phyloP scores from a whole-genome alignment of 2,113 vertebrate species.

The Phaethon lepturus region DNA sequence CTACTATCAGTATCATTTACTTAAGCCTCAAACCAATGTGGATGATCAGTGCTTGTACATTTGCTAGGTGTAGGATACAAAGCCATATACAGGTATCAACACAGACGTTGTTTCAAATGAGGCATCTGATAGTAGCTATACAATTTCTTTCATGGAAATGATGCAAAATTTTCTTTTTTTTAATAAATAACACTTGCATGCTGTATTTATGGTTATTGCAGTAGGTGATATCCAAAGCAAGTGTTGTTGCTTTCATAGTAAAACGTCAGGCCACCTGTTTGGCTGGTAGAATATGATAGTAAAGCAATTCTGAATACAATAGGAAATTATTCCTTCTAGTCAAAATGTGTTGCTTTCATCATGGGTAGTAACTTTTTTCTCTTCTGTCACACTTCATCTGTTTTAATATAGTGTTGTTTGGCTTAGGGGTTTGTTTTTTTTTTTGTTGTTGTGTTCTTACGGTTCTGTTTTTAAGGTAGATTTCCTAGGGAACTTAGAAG shows the following conservation, averaged over 20 bases:
- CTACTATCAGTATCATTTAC: background rate
- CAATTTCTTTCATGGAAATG: background rate
- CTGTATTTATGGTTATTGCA: background rate
- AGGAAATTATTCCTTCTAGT: background rate
- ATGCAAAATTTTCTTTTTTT: background rate
- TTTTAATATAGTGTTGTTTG: background rate
- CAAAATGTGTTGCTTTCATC: background rate
- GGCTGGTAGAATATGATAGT: background rate
- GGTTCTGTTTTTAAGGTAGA: background rate
- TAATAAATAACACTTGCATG: too few relatives aligned
- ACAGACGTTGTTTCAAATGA: fast-evolving
- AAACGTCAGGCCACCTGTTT: background rate
- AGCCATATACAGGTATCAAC: background rate
- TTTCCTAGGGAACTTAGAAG: background rate
- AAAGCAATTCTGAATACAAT: background rate
- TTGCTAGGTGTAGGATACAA: background rate
- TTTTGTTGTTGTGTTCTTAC: background rate
- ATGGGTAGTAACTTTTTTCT: background rate
- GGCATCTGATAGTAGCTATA: background rate
- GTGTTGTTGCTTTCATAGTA: background rate
- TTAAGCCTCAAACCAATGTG: background rate
- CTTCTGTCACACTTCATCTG: background rate
- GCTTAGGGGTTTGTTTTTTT: background rate
- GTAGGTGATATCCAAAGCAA: background rate
- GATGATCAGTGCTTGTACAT: background rate